Evolutionary conservation across 2,888 invertebrate species (phyloP), one percentile per base, ranked within the genome.

Genomic region (Tinea trinotella): DNA sequence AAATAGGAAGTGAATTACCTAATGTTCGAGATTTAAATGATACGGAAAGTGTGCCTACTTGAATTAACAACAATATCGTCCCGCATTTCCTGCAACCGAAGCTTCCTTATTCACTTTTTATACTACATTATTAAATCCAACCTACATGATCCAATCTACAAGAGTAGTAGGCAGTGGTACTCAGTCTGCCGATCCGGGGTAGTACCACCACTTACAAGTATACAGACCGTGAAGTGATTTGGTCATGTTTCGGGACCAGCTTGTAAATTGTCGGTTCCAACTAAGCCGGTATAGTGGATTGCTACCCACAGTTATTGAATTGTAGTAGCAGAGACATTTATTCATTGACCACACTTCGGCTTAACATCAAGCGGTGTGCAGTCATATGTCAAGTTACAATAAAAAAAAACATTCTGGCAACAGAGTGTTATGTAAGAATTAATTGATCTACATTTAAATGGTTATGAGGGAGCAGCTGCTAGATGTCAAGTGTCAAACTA

Each of bases 401-500:
- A n/a, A n/a, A n/a, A n/a, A n/a, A n/a, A n/a, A n/a, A n/a, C 3
- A 35, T 35, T 35, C 35, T 7, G 35, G 40, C 12, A 40, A 40
- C n/a, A 30, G n/a, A 7, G 40, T 46, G n/a, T 46, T 46, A 46
- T 46, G n/a, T 10, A 46, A 46, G 15, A 46, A 18, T 19, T 46
- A 19, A 19, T 46, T 46, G 46, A 18, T 46, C 46, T 46, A 46
- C 46, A 15, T 19, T 46, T 46, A 12, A 40, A 12, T 15, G 30
- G 40, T 13, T 40, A 19, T 46, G 46, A 46, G 19, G 6, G 19
- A 46, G 19, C 46, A 46, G 18, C 46, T 46, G 46, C 46, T 17
- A 2, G 19, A 10, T 54, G 24, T 49, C 59, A 56, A 55, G 57
- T 57, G 58, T 61, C 61, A 57, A 62, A 61, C 60, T 56, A 60